Conservation (phyloP, 2,113 vertebrate species). For the Oxyruncus cristatus region DNA sequence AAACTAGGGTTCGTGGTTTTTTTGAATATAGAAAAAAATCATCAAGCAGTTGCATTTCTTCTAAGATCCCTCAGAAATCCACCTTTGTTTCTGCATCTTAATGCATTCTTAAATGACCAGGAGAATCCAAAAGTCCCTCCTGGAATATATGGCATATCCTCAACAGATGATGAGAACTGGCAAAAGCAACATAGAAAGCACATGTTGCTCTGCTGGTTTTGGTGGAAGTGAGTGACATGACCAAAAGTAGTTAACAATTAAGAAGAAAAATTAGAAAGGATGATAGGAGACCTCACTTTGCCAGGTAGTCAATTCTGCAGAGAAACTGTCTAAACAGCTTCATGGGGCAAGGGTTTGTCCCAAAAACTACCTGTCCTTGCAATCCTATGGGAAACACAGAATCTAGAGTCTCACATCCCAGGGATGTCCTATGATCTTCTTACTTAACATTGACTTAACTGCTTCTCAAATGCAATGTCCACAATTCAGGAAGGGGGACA, state of each 20-base stretch:
- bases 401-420: not conserved
- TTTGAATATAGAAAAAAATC: not conserved
- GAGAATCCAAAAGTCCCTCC: not conserved
- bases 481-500: not conserved
- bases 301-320: not conserved
- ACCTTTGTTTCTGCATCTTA: not conserved
- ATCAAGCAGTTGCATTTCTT: not conserved
- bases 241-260: not conserved
- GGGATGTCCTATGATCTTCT: not conserved
- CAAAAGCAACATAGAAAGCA: not conserved
- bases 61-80: not conserved
- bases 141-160: not conserved
- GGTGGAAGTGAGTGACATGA: not conserved
- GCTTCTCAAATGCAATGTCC: not conserved
- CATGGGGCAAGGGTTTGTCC: not conserved
- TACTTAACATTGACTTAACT: not conserved
- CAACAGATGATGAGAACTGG: not conserved
- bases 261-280: not conserved
- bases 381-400: not conserved
- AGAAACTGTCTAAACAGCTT: not conserved
- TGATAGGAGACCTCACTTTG: not conserved
- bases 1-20: not conserved
- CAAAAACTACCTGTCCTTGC: not conserved
- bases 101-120: not conserved
- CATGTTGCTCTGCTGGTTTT: too few relatives aligned